Evolutionary conservation across 2,888 invertebrate species (phyloP).

Genomic region (Andrena bicolor): DNA sequence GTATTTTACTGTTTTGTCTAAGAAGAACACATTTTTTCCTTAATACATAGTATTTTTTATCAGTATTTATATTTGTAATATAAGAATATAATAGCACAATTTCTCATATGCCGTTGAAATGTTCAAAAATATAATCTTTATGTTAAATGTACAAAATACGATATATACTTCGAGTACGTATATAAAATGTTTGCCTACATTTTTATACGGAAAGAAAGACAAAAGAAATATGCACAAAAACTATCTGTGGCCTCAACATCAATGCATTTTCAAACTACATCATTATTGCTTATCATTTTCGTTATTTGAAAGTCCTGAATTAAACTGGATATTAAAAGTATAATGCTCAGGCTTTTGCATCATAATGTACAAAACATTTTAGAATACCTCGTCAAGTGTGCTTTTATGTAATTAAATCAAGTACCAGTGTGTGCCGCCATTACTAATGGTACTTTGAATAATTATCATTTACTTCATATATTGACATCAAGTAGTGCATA

Average conservation of each 20-base stretch:
- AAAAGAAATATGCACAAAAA: not conserved
- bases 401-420: conserved; percentile 30
- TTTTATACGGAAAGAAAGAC: not conserved
- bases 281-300: not conserved
- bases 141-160: not conserved
- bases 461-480: conserved; percentile 15
- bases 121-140: not conserved
- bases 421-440: conserved; percentile 34
- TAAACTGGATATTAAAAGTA: not conserved
- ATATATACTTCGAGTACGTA: not conserved
- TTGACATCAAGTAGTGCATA: conserved; percentile 8
- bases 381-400: conserved; percentile 30
- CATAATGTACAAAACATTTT: conserved; percentile 53
- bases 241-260: not conserved
- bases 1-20: conserved; percentile 6
- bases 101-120: conserved; percentile 15
- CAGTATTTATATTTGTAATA: conserved; percentile 37
- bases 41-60: conserved; percentile 28
- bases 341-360: conserved; percentile 35
- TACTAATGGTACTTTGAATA: conserved; percentile 13
- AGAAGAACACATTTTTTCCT: conserved; percentile 8
- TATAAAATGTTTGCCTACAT: not conserved
- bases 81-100: conserved; percentile 27
- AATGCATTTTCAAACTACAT: not conserved
- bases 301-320: not conserved